Base-by-base conservation (phyloP, 2,113 vertebrate species). In the Oncorhynchus clarkii region DNA sequence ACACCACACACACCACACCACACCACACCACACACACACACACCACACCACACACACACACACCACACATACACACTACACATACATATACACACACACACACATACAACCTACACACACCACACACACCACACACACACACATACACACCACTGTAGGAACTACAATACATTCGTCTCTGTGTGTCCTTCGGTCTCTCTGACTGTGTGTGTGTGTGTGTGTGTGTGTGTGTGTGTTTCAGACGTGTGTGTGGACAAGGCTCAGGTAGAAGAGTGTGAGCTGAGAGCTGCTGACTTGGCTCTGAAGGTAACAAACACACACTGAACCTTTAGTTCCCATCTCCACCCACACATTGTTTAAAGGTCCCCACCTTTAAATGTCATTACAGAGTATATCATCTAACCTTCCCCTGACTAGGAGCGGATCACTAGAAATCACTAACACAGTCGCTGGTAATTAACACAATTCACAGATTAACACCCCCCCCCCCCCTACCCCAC, bases 171-270 rank as follows among this genome's bases (percentile, higher is more conserved):
- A 12, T 20, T 2, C 72, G 2, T 64, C 20, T 67, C 34, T 14
- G 6, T 34, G 2, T 34, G 9, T 64, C 11, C 24, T 1, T 51
- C 0, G 22, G 5, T 59, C 39, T 31, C 67, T 14, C 49, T 69
- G 67, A 16, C 68, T 76, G 8, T n/a, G n/a, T 73, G 3, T 70
- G 18, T 73, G 18, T 54, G n/a, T n/a, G n/a, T n/a, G n/a, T n/a
- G n/a, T n/a, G n/a, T n/a, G n/a, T n/a, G 39, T 54, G 12, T 48
- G 3, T 66, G n/a, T 27, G 2, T 39, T 94, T 82, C 91, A 99
- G 98, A 98, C 84, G 84, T 94, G 85, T 98, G 96, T 87, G 87
- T 95, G 71, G 95, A 98, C 81, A 96, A 96, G 91, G 94, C 94
- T 29, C 95, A 94, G 85, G 78, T 92, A 62, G 96, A 97, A 88